Conservation (phyloP, 1,140 invertebrate species). For the Conus betulinus region DNA sequence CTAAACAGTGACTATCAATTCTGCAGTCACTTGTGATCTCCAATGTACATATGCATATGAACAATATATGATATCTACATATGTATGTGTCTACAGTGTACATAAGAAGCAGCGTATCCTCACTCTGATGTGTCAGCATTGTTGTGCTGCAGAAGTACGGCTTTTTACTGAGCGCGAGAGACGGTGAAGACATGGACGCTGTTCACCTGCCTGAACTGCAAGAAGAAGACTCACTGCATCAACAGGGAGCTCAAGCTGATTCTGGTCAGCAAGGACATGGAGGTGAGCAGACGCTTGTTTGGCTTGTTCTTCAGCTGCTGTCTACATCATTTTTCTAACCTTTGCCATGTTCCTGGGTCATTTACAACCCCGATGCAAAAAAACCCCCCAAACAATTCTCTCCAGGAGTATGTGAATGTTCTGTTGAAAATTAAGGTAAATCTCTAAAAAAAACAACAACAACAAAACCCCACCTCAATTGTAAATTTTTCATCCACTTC, state of each 20-base stretch:
- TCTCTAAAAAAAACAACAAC: too few relatives aligned
- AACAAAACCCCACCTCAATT: too few relatives aligned
- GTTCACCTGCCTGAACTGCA: conserved; percentile 35
- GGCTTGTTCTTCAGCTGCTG: too few relatives aligned
- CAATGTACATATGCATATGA: too few relatives aligned
- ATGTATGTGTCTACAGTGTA: neutral
- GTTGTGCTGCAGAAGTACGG: conserved; percentile 31
- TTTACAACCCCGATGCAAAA: too few relatives aligned
- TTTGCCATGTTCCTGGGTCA: too few relatives aligned
- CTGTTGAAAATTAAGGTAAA: too few relatives aligned
- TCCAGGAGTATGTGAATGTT: too few relatives aligned
- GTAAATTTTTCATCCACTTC: too few relatives aligned
- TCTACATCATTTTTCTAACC: too few relatives aligned
- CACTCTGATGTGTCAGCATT: neutral
- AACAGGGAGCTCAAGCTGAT: conserved; percentile 23
- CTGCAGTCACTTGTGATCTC: neutral
- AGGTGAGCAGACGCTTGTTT: neutral
- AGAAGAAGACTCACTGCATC: conserved; percentile 31
- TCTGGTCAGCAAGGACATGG: conserved; percentile 30
- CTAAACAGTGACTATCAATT: too few relatives aligned
- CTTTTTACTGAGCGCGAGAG: conserved; percentile 22
- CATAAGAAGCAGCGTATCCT: neutral
- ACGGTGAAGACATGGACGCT: conserved; percentile 12
- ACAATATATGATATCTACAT: neutral
- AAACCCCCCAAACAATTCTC: too few relatives aligned